These are phyloP conservation scores for Axinella damicornis DNA, from an alignment of 37 sponge, comb jelly and placozoan species.

Conservation along the genomic window DNA sequence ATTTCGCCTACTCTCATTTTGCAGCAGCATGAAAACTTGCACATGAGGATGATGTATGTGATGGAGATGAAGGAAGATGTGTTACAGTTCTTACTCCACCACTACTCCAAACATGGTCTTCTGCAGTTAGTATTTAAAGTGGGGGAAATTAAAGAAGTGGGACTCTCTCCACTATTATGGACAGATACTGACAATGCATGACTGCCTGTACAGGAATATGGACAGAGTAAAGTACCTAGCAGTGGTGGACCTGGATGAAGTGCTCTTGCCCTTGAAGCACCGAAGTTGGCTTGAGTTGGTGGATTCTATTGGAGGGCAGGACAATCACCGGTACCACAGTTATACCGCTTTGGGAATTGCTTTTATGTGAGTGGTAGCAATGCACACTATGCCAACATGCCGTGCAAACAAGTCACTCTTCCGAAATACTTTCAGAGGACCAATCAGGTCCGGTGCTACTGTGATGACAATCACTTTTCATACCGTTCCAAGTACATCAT, in stretches of 20 bases:
- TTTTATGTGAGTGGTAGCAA: no score
- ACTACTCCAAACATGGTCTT: not conserved
- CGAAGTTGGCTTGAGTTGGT: constrained; percentile 14
- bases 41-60: constrained; percentile 7
- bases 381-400: no score
- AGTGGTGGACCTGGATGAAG: constrained; percentile 49
- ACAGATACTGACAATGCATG: constrained; percentile 24
- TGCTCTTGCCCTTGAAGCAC: constrained; percentile 32
- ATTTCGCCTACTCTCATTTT: no score
- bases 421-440: no score
- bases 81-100: not conserved
- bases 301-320: not conserved
- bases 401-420: no score
- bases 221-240: constrained; percentile 37
- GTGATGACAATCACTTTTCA: no score
- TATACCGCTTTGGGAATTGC: no score
- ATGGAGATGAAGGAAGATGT: constrained; percentile 5
- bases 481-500: no score
- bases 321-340: not conserved
- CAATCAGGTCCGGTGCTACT: no score
- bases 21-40: no score
- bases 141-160: constrained; percentile 27
- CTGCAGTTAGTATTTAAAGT: not conserved
- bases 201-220: constrained; percentile 36
- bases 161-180: constrained; percentile 44